These are phyloP conservation scores for Oreotrochilus melanogaster DNA, from an alignment of 2,113 vertebrate genomes.

Conservation along the genomic window DNA sequence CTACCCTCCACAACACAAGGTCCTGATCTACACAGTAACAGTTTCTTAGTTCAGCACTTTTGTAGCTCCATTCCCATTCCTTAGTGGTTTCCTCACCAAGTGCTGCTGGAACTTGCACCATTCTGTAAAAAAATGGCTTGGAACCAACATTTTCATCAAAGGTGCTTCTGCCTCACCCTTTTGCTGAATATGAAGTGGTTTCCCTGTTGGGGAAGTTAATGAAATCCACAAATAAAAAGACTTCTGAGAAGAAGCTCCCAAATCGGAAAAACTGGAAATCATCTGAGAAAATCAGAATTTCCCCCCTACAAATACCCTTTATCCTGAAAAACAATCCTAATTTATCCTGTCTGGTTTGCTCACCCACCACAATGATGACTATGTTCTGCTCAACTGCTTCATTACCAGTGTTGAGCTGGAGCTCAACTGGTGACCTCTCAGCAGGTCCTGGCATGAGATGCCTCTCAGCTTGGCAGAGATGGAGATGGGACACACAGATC, in stretches of 20 bases:
- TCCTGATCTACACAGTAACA: neutral
- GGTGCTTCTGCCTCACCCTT: constrained; percentile 20
- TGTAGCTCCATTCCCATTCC: neutral
- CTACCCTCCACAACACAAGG: neutral
- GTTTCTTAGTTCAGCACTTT: neutral
- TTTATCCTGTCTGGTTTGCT: neutral
- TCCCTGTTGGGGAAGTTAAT: neutral
- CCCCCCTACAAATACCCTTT: neutral
- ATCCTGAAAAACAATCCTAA: neutral
- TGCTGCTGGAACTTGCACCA: neutral
- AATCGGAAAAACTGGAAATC: neutral
- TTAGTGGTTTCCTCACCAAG: neutral
- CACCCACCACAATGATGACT: neutral
- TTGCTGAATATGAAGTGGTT: neutral
- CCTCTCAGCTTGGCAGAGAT: neutral
- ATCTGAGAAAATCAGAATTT: neutral
- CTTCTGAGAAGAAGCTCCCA: neutral
- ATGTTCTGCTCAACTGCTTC: neutral
- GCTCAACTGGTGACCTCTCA: neutral
- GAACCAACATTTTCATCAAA: constrained; percentile 29
- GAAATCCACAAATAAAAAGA: neutral
- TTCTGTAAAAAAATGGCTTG: constrained; percentile 9
- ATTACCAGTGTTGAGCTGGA: neutral
- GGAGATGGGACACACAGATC: fast-evolving
- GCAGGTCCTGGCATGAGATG: neutral